These are phyloP conservation scores for Ceratina australensis DNA, from an alignment of 1,140 invertebrate species.

Conservation along the genomic window DNA sequence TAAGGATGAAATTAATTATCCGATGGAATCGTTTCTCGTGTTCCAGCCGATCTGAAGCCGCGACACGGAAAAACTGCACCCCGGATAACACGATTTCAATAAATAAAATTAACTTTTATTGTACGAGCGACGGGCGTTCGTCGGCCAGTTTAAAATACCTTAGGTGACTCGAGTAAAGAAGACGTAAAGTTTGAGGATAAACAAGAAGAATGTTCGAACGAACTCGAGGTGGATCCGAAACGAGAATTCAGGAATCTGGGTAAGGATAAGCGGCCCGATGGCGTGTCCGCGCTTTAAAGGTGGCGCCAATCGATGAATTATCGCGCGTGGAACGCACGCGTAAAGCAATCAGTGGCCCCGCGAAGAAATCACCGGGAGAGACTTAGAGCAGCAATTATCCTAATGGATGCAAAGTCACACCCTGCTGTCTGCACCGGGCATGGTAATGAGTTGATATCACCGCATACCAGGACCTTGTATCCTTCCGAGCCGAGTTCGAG, in stretches of 20 bases:
- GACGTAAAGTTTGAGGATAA: not conserved
- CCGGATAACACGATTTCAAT: too few species aligned
- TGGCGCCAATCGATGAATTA: constrained; percentile 66
- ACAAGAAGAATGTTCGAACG: not conserved
- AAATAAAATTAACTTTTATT: not conserved
- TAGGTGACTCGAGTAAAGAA: not conserved
- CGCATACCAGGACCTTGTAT: constrained; percentile 79
- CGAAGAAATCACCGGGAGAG: constrained; percentile 63
- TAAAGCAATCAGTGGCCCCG: constrained; percentile 66
- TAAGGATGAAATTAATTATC: constrained; percentile 78
- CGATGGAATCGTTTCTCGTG: constrained; percentile 65
- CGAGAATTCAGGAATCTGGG: constrained; percentile 22
- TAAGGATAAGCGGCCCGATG: not conserved
- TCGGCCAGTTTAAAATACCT: not conserved
- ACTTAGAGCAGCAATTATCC: constrained; percentile 78
- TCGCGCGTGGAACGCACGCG: constrained; percentile 56
- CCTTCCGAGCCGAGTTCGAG: constrained; percentile 56
- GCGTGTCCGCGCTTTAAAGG: constrained; percentile 10
- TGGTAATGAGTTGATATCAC: constrained; percentile 80
- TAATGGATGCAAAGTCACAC: constrained; percentile 80
- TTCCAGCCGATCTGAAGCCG: not conserved
- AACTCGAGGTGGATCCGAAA: not conserved
- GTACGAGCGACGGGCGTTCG: not conserved
- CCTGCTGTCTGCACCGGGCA: constrained; percentile 73
- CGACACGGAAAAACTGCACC: constrained; percentile 37